These are phyloP conservation scores for Odobenus rosmarus DNA, from an alignment of 2,113 vertebrate species.

Conservation along the genomic window DNA sequence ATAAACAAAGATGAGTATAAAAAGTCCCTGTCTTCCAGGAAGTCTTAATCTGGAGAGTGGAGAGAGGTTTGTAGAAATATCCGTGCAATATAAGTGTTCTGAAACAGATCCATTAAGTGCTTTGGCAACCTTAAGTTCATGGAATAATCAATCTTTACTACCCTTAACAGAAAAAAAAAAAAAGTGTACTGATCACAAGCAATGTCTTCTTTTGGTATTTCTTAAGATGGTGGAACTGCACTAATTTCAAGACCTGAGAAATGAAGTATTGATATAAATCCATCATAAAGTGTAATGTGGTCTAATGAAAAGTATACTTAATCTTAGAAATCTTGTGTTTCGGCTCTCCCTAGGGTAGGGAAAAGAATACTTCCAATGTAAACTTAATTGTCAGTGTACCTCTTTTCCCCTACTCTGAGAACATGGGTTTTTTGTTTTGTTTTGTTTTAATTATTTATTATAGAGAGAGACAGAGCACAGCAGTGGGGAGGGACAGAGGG, in stretches of 20 bases:
- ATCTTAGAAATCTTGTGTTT: background rate
- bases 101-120: background rate
- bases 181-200: background rate
- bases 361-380: background rate
- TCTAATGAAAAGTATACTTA: slow-evolving; percentile 12
- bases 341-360: background rate
- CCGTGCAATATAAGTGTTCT: background rate
- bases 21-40: background rate
- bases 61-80: background rate
- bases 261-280: background rate
- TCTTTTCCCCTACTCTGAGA: background rate
- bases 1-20: background rate
- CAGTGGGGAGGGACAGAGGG: too few relatives aligned
- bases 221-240: background rate
- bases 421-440: background rate
- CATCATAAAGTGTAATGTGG: background rate
- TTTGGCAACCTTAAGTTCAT: slow-evolving; percentile 24
- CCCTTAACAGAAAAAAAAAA: background rate
- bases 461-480: too few relatives aligned
- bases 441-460: background rate
- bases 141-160: slow-evolving; percentile 1
- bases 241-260: slow-evolving; percentile 15
- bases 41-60: background rate
- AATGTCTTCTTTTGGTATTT: background rate
- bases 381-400: background rate